These are phyloP conservation scores for Rana temporaria DNA, from an alignment of 2,113 vertebrate species.

Conservation along the genomic window DNA sequence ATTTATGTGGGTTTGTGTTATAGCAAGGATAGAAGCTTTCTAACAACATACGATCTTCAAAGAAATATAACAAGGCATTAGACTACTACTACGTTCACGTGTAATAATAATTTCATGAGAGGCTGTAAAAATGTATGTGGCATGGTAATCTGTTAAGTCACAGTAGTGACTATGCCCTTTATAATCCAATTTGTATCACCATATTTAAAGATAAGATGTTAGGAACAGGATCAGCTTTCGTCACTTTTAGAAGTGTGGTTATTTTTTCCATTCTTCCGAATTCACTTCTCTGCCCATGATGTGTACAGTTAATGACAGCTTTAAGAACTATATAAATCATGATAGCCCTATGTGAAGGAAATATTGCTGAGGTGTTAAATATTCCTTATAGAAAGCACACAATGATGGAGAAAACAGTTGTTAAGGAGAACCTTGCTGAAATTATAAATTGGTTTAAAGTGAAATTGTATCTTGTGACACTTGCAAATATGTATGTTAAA, in stretches of 20 bases:
- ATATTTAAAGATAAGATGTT: background rate
- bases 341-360: constrained; percentile 16
- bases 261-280: constrained; percentile 6
- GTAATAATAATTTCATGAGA: background rate
- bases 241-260: background rate
- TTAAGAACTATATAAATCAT: constrained; percentile 25
- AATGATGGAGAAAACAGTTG: constrained; percentile 41
- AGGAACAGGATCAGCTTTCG: constrained; percentile 8
- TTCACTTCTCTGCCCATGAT: background rate
- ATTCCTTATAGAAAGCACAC: constrained; percentile 16
- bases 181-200: constrained; percentile 30
- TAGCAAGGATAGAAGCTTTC: background rate
- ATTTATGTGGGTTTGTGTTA: too few species aligned
- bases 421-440: constrained; percentile 4
- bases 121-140: constrained; percentile 7
- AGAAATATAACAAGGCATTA: background rate
- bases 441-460: background rate
- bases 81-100: constrained; percentile 1
- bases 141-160: constrained; percentile 27
- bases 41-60: background rate
- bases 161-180: background rate
- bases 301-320: constrained; percentile 22
- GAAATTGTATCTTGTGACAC: background rate
- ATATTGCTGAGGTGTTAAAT: constrained; percentile 33
- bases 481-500: background rate